Conservation (phyloP, 2,888 invertebrate species). For the Sisyra terminalis region DNA sequence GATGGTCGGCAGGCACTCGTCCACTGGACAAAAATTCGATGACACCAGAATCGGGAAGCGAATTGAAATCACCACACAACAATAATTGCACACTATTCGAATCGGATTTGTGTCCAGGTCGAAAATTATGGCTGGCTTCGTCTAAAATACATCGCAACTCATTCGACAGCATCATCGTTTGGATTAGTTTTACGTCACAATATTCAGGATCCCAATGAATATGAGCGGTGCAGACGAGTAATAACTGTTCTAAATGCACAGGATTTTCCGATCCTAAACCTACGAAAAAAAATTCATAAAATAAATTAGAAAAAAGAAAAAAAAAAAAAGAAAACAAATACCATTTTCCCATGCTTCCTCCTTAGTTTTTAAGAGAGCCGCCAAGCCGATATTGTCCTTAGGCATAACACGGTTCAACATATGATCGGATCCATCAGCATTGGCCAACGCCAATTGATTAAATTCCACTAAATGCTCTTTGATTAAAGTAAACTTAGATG, state of each 20-base stretch:
- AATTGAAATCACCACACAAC: constrained; percentile 97
- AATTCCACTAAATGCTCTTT: constrained; percentile 96
- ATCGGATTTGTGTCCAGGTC: constrained; percentile 54
- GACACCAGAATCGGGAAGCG: constrained; percentile 93
- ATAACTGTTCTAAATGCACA: constrained; percentile 56
- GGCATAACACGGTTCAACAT: constrained; percentile 99
- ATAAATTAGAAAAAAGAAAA: neutral
- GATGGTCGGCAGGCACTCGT: constrained; percentile 77
- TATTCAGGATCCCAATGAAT: constrained; percentile 99
- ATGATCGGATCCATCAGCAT: constrained; percentile 94
- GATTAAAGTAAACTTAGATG: constrained; percentile 85
- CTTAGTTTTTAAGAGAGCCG: constrained; percentile 87
- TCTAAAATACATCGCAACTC: constrained; percentile 80
- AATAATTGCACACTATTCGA: constrained; percentile 75
- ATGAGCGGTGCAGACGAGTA: constrained; percentile 95
- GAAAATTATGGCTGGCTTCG: constrained; percentile 65
- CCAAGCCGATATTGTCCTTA: constrained; percentile 96
- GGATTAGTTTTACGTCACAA: constrained; percentile 97
- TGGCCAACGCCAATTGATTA: constrained; percentile 96
- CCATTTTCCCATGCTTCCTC: constrained; percentile 87
- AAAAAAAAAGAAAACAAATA: constrained; percentile 23
- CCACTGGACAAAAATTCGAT: constrained; percentile 90
- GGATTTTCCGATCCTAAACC: constrained; percentile 40
- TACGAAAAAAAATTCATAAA: neutral
- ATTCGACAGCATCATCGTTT: constrained; percentile 97